phyloP scores from a whole-genome alignment of 2,113 vertebrate species.

The Elanus axillaris region DNA sequence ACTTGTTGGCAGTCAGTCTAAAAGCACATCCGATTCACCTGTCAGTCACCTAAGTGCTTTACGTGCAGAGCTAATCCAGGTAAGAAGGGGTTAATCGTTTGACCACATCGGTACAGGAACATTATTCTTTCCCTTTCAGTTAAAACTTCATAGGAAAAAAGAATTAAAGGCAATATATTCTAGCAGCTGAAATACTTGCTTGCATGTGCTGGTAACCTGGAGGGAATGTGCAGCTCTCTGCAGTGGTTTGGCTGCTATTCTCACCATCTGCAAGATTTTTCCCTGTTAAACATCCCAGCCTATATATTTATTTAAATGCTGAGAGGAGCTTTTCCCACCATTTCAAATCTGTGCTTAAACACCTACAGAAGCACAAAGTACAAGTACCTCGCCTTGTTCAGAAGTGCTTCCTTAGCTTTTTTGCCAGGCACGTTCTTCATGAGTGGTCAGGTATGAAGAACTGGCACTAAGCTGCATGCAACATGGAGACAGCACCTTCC shows the following conservation, averaged over 20 bases:
- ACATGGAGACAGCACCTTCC: neutral
- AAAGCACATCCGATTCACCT: neutral
- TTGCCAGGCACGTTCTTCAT: neutral
- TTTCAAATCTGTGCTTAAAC: neutral
- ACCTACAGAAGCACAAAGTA: neutral
- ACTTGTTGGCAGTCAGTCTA: neutral
- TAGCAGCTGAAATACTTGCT: neutral
- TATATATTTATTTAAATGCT: neutral
- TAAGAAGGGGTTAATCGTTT: neutral
- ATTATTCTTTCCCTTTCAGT: neutral
- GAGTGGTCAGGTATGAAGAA: neutral
- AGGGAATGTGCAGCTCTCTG: neutral
- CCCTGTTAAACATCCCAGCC: neutral
- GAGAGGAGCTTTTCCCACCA: neutral
- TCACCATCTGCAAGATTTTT: neutral
- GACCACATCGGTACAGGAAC: neutral
- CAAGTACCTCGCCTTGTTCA: neutral
- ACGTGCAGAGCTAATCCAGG: neutral
- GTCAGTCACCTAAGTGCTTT: neutral
- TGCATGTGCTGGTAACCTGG: neutral
- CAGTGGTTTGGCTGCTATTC: neutral
- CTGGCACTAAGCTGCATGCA: neutral
- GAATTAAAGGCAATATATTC: neutral
- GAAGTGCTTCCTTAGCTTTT: neutral
- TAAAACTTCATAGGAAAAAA: neutral